Base-by-base conservation (phyloP, 2,113 vertebrate genomes). In the Procavia capensis region DNA sequence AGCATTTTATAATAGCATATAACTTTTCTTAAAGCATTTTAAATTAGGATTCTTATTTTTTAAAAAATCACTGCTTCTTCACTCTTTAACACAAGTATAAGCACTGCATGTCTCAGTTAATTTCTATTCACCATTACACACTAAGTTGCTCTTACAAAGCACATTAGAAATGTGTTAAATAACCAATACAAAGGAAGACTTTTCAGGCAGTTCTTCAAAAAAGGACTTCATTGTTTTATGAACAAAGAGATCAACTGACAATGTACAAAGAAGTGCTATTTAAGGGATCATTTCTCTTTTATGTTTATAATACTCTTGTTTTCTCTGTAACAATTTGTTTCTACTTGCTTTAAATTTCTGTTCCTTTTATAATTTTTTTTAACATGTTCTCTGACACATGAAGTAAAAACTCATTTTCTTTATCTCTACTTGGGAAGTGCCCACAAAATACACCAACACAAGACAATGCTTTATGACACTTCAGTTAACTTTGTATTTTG, bases 221-320 rank as follows among this genome's bases (percentile, higher is more conserved):
- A 88, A 89, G 34, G 59, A 70, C 81, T 74, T 95, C 17, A 91
- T 24, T 64, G 47, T 87, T 90, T 66, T 74, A 90, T 22, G 34
- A 94, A 96, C 76, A 92, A 86, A 91, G 81, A 94, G 22, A 82
- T 83, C 75, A 64, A 79, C 54, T 82, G 78, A 68, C 22, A 50
- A 22, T 50, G 78, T 22, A 92, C 41, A 86, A 85, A 95, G 54
- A 85, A 94, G 92, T 50, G 36, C 85, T 89, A 82, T 24, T 78
- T 78, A 66, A 83, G 22, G n/a, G 31, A 94, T 94, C 13, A 70
- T 63, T 90, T 85, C 29, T 70, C 66, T 78, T 74, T n/a, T 27
- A 79, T 80, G 11, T 93, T 85, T 85, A 63, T 76, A 80, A 50
- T 70, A 61, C 3, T 61, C 39, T 86, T 72, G n/a, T 20, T 54